Evolutionary conservation across 1,140 invertebrate genomes (phyloP), one percentile per base, ranked within the genome.

Genomic region (Philopotamus ludificatus): DNA sequence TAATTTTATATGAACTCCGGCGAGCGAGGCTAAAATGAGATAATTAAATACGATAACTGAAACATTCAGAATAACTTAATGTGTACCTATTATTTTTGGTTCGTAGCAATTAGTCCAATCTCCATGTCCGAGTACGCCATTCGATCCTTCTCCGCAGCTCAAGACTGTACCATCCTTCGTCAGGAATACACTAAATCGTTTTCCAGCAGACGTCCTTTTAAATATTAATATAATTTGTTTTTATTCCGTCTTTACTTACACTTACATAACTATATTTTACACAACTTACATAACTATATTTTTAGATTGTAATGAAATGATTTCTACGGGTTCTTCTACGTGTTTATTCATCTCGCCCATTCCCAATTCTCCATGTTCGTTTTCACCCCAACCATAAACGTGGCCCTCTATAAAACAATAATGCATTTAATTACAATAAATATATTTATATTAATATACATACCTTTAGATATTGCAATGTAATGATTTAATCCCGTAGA

Each of bases 361-460:
- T 1, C 89, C 89, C 51, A 91, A 75, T 74, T 91, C 87, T 22
- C 90, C 89, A 71, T 79, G 81, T 49, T 71, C 76, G 9, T 87
- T 86, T 72, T 86, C 82, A 23, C 90, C 90, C 89, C 89, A 92
- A 2, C 85, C 82, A 72, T 84, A 91, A 12, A 90, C 87, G 10
- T 83, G 75, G 26, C 81, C 79, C 25, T 68, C 66, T 66, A 54
- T 15, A 70, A 68, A 53, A 10, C 28, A 34, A 34, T 45, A 60
- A 34, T 26, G 28, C 50, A 66, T 3, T 59, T n/a, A 57, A 28
- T 23, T 18, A 20, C 22, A 34, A 44, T 21, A 44, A 23, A 1
- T 28, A 20, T 15, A 45, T 45, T 20, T 18, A 50, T 3, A 50
- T 20, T 41, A 41, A 25, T 15, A 47, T 39, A 16, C 57, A 47